These are phyloP conservation scores for Mastacembelus armatus DNA, from an alignment of 2,797 vertebrate genomes.

Conservation along the genomic window DNA sequence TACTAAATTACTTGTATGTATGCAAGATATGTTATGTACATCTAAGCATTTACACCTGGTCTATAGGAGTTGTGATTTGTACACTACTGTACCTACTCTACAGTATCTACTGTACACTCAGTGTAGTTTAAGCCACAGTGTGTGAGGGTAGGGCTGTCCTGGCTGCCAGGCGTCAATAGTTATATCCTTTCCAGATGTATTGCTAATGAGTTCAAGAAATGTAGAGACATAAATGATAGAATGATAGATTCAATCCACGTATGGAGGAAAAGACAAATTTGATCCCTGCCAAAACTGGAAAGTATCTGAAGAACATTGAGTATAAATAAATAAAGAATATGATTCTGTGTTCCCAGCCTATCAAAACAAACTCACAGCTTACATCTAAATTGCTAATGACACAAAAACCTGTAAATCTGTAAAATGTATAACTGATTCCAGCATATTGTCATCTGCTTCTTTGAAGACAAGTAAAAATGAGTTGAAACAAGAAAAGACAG, in stretches of 20 bases:
- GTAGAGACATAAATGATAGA: conserved; percentile 21
- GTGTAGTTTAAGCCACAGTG: conserved; percentile 28
- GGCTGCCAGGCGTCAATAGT: conserved; percentile 49
- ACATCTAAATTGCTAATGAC: not conserved
- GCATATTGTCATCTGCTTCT: conserved; percentile 2
- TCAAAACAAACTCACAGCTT: conserved; percentile 9
- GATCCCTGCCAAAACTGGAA: conserved; percentile 7
- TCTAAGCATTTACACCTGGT: conserved; percentile 1
- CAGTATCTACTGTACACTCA: conserved; percentile 29
- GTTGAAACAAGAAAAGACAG: too few species aligned
- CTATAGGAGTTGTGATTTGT: conserved; percentile 21
- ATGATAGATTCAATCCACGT: conserved; percentile 8
- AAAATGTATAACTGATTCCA: conserved; percentile 1
- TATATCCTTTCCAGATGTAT: conserved; percentile 70
- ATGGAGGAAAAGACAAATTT: conserved; percentile 5
- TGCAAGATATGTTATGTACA: too few species aligned
- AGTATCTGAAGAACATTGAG: not conserved
- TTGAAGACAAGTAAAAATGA: too few species aligned
- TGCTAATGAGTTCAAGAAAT: conserved; percentile 57
- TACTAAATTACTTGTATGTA: too few species aligned
- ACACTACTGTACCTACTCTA: too few species aligned
- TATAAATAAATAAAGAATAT: not conserved
- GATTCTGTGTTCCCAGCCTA: not conserved
- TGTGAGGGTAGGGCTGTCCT: conserved; percentile 40
- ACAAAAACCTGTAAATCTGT: conserved; percentile 23